Conservation (phyloP, 2,113 vertebrate genomes). For the Zootoca vivipara region DNA sequence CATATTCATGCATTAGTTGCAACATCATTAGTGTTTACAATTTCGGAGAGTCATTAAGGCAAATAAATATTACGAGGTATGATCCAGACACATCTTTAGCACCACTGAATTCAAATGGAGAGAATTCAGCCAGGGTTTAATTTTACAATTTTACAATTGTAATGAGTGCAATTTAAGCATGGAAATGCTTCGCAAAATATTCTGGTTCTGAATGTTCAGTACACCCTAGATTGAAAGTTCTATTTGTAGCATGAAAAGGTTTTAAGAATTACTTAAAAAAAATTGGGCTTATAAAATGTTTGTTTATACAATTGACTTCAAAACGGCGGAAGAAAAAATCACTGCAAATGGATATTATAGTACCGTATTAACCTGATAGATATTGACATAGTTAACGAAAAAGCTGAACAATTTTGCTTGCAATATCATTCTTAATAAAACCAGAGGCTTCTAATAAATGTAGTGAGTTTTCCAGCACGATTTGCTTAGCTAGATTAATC, state of each 20-base stretch:
- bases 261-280: conserved; percentile 49
- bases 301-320: not conserved
- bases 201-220: not conserved
- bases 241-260: conserved; percentile 68
- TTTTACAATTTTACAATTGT: not conserved
- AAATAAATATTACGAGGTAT: not conserved
- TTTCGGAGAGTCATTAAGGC: not conserved
- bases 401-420: conserved; percentile 30
- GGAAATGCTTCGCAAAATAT: not conserved
- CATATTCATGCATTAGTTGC: not conserved
- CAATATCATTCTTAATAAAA: not conserved
- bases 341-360: conserved; percentile 28
- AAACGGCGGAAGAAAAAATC: conserved; percentile 18
- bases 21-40: not conserved
- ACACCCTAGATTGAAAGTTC: conserved; percentile 23
- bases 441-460: conserved; percentile 27
- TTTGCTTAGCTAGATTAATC: not conserved
- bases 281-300: conserved; percentile 35
- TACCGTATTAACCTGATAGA: conserved; percentile 1
- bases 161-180: not conserved
- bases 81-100: not conserved
- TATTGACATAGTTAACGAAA: conserved; percentile 52
- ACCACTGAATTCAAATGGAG: not conserved
- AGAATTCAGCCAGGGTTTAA: not conserved
- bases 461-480: conserved; percentile 29